A percentile compares a stretch with the other conserved stretches of the same genome.
Evolutionary conservation across 1,140 invertebrate species (phyloP).

Genomic region (Hyles vespertilio): DNA sequence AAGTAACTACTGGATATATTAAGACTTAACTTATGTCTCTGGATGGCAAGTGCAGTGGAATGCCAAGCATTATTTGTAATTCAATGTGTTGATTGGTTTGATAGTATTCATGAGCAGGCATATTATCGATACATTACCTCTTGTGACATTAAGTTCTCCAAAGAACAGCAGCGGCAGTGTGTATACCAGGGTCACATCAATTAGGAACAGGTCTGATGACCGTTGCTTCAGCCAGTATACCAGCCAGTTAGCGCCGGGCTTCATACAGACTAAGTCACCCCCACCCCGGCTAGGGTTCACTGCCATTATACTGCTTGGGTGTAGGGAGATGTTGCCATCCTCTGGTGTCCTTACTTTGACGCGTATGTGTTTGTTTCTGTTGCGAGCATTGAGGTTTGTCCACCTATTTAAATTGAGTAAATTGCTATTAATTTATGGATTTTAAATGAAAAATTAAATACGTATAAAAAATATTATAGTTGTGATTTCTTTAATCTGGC

Average conservation of each 20-base stretch:
- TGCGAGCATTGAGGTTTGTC: constrained; percentile 21
- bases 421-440: no score
- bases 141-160: constrained; percentile 48
- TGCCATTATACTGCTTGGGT: constrained; percentile 62
- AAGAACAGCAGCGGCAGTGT: constrained; percentile 70
- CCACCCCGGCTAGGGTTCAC: background rate
- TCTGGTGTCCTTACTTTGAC: constrained; percentile 40
- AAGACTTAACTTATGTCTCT: no score
- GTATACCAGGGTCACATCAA: constrained; percentile 65
- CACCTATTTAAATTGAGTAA: constrained; percentile 34
- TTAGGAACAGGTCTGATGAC: constrained; percentile 49
- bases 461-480: background rate
- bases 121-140: constrained; percentile 26
- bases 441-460: background rate
- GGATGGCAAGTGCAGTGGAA: no score
- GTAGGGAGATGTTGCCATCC: constrained; percentile 49
- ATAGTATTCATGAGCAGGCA: no score
- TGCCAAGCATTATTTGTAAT: no score
- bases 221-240: constrained; percentile 68
- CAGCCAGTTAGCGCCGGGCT: constrained; percentile 55
- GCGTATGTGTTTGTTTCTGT: constrained; percentile 18
- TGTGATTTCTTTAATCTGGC: no score
- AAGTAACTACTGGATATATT: no score
- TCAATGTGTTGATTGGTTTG: no score
- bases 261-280: constrained; percentile 16